A percentile compares a stretch with the other conserved stretches of the same genome.
These are phyloP conservation scores for Morpho deidamia DNA, from an alignment of 2,888 invertebrate genomes.

Conservation along the genomic window DNA sequence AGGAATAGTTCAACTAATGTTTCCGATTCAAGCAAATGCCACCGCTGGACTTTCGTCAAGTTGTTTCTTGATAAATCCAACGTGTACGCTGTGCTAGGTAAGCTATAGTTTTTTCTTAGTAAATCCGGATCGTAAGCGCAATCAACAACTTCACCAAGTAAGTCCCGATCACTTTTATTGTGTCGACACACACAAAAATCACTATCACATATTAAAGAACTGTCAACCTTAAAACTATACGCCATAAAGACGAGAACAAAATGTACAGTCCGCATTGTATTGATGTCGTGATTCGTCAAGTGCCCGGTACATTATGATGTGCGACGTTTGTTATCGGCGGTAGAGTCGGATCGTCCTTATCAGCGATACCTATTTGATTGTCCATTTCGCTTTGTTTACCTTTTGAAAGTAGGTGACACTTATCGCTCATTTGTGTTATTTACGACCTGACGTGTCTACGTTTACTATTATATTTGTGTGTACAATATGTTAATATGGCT, in stretches of 20 bases:
- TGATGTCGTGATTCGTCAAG: constrained; percentile 24
- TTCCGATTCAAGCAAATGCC: constrained; percentile 39
- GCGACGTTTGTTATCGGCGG: constrained; percentile 34
- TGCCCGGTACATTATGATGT: constrained; percentile 21
- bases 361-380: constrained; percentile 47
- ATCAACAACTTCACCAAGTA: constrained; percentile 44
- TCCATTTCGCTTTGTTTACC: constrained; percentile 50
- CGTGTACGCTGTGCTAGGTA: constrained; percentile 44
- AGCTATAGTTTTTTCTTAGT: constrained; percentile 29
- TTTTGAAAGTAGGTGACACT: constrained; percentile 16
- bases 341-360: constrained; percentile 40
- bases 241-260: constrained; percentile 30
- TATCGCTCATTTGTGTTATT: constrained; percentile 1
- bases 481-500: too few species aligned
- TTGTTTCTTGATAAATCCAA: constrained; percentile 58
- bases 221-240: constrained; percentile 29
- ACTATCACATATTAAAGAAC: constrained; percentile 46
- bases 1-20: constrained; percentile 45
- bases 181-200: constrained; percentile 43
- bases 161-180: constrained; percentile 41
- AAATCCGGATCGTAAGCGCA: constrained; percentile 43
- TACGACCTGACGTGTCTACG: too few species aligned
- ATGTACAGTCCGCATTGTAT: constrained; percentile 34
- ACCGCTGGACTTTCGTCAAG: constrained; percentile 37
- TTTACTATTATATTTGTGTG: too few species aligned